These are phyloP conservation scores for Leucoma salicis DNA, from an alignment of 2,888 invertebrate genomes.

Conservation along the genomic window DNA sequence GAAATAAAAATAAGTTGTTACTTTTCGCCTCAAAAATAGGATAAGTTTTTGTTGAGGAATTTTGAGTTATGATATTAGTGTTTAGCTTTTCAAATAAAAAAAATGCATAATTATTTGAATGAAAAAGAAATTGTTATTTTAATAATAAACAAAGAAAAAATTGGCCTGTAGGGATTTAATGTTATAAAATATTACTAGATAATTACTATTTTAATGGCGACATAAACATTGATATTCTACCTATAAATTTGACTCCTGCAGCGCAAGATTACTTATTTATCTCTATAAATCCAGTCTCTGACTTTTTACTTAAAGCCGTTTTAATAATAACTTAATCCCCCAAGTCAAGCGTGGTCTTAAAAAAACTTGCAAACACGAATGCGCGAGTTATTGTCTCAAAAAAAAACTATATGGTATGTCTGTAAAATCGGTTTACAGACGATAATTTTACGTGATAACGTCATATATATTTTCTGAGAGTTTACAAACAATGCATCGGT, in stretches of 20 bases:
- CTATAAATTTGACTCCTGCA: too few relatives aligned
- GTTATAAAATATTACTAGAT: not conserved
- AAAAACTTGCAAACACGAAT: constrained; percentile 11
- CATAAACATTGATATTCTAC: too few relatives aligned
- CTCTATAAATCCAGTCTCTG: constrained; percentile 6
- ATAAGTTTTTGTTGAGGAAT: constrained; percentile 5
- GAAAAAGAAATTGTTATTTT: not conserved
- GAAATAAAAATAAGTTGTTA: too few relatives aligned
- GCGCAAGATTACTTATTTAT: too few relatives aligned
- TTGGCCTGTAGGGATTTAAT: not conserved
- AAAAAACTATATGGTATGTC: too few relatives aligned
- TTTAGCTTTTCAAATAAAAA: not conserved
- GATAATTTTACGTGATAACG: too few relatives aligned
- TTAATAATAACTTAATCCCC: constrained; percentile 10
- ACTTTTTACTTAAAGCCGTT: constrained; percentile 8
- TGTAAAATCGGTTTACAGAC: too few relatives aligned
- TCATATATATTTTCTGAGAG: too few relatives aligned
- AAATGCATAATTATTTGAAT: not conserved
- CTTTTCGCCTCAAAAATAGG: constrained; percentile 8
- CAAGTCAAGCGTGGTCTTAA: constrained; percentile 15
- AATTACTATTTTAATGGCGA: not conserved
- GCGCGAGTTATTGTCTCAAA: constrained; percentile 3
- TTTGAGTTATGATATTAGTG: constrained; percentile 3
- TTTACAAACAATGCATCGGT: too few relatives aligned
- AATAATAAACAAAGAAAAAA: not conserved